A percentile compares a stretch with the other conserved stretches of the same genome.
Conservation (phyloP, 30 jellyfish, hydroid and myxozoan species). For the Turritopsis dohrnii region DNA sequence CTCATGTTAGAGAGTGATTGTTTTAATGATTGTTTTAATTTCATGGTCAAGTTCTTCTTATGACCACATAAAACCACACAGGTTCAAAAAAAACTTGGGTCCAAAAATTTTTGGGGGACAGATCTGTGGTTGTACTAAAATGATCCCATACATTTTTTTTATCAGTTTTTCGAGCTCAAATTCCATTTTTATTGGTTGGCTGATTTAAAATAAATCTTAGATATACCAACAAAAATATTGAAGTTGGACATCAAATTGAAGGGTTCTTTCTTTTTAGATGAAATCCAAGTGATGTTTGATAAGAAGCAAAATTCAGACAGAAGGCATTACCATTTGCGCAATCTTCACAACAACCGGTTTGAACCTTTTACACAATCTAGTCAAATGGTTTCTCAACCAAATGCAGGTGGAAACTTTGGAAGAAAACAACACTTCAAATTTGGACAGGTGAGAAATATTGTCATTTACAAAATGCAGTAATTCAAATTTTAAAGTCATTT, state of each 20-base stretch:
- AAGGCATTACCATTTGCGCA: background rate
- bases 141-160: no score
- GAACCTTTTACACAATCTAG: constrained; percentile 3
- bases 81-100: no score
- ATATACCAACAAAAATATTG: background rate
- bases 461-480: no score
- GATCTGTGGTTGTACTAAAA: no score
- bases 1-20: no score
- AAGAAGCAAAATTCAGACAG: background rate
- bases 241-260: background rate
- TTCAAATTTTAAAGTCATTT: no score
- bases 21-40: no score
- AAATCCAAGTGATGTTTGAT: background rate
- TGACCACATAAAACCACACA: no score
- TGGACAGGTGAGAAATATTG: constrained; percentile 53
- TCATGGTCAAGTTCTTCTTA: no score
- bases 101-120: no score
- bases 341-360: constrained; percentile 14
- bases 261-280: background rate
- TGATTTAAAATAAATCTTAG: background rate
- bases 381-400: background rate
- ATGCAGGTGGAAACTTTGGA: constrained; percentile 1
- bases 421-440: constrained; percentile 51
- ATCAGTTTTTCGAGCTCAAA: no score
- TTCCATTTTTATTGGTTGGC: no score